Conservation (phyloP, 2,888 invertebrate genomes). For the Drosophila vallismaia region DNA sequence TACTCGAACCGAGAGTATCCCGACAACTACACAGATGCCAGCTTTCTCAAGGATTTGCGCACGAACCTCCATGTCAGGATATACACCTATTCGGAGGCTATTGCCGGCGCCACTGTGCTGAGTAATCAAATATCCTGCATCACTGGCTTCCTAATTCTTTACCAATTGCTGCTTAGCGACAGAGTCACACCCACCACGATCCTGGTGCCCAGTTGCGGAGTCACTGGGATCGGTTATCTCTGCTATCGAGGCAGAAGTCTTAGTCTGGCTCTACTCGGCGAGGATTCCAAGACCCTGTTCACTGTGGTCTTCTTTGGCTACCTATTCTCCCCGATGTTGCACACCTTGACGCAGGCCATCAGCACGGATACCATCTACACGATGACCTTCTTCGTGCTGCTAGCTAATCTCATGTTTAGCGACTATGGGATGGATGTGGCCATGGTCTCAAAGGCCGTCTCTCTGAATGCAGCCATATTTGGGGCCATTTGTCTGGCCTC, state of each 20-base stretch:
- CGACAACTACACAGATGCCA: slow-evolving; percentile 95
- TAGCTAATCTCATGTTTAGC: slow-evolving; percentile 94
- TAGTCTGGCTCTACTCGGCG: slow-evolving; percentile 77
- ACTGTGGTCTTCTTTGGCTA: slow-evolving; percentile 94
- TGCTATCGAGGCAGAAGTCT: slow-evolving; percentile 84
- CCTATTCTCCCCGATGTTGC: slow-evolving; percentile 94
- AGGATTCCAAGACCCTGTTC: slow-evolving; percentile 90
- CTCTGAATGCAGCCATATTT: slow-evolving; percentile 97
- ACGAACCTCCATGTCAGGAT: slow-evolving; percentile 93
- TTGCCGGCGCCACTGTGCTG: slow-evolving; percentile 90
- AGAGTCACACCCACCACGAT: slow-evolving; percentile 87
- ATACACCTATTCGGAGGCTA: slow-evolving; percentile 86
- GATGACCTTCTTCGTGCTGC: slow-evolving; percentile 93
- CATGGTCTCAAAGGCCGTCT: slow-evolving; percentile 95
- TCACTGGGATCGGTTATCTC: slow-evolving; percentile 87
- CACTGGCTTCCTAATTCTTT: slow-evolving; percentile 89
- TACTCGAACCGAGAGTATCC: slow-evolving; percentile 94
- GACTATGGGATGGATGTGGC: slow-evolving; percentile 94
- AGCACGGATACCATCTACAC: slow-evolving; percentile 99
- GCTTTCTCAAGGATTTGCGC: slow-evolving; percentile 92
- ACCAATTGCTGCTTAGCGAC: slow-evolving; percentile 89
- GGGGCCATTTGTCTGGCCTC: slow-evolving; percentile 98
- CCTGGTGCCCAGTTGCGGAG: slow-evolving; percentile 85
- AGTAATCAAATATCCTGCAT: slow-evolving; percentile 92
- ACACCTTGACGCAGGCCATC: slow-evolving; percentile 97